These are phyloP conservation scores for Pachypanchax playfairii DNA, from an alignment of 2,113 vertebrate genomes.

Conservation along the genomic window DNA sequence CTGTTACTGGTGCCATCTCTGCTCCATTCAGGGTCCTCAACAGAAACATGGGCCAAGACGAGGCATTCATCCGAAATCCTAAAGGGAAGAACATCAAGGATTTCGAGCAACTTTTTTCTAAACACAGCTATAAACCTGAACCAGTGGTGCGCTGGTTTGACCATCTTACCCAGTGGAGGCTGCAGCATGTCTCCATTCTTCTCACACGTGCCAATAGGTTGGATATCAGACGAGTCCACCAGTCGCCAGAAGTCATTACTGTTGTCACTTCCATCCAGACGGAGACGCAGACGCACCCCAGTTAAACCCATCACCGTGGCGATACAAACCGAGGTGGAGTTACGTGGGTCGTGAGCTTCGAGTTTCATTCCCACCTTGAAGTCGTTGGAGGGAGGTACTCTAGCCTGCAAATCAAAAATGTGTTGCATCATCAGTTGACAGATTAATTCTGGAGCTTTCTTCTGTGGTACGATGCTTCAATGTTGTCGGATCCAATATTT, in stretches of 20 bases:
- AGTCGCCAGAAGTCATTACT: conserved; percentile 98
- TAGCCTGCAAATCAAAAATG: conserved; percentile 78
- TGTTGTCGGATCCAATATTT: too few species aligned
- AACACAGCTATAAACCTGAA: neutral
- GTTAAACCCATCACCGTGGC: conserved; percentile 91
- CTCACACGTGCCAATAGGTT: conserved; percentile 93
- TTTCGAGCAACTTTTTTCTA: too few species aligned
- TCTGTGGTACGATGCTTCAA: too few species aligned
- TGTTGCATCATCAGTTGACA: too few species aligned
- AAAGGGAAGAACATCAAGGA: neutral
- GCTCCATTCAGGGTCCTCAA: conserved; percentile 90
- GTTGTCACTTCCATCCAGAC: conserved; percentile 94
- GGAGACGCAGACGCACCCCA: conserved; percentile 87
- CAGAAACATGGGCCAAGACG: conserved; percentile 97
- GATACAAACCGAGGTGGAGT: conserved; percentile 90
- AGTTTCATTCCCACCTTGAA: conserved; percentile 98
- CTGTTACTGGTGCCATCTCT: conserved; percentile 88
- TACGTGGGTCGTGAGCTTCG: conserved; percentile 92
- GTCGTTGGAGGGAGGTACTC: conserved; percentile 89
- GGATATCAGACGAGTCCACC: conserved; percentile 95
- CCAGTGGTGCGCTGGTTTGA: neutral
- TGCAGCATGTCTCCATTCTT: conserved; percentile 96
- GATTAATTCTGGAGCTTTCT: too few species aligned
- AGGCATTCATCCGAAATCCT: conserved; percentile 96
- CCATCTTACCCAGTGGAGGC: conserved; percentile 88